Conservation (phyloP, 2,888 invertebrate species). For the Drosophila diplacantha region DNA sequence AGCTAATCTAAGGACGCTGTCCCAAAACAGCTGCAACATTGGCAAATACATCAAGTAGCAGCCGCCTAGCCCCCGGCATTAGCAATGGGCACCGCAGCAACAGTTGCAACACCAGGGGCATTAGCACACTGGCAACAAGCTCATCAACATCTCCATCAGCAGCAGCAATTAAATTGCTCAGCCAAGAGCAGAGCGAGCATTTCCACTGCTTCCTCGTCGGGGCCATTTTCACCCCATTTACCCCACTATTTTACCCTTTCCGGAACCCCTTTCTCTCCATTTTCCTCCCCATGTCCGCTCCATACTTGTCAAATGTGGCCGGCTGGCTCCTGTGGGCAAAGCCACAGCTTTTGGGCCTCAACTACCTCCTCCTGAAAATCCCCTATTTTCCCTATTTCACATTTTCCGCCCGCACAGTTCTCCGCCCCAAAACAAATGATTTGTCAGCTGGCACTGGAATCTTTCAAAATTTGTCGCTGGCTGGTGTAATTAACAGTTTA, state of each 20-base stretch:
- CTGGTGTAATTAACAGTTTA: constrained; percentile 63
- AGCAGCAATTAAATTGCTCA: constrained; percentile 28
- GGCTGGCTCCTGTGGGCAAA: constrained; percentile 10
- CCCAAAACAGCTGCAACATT: constrained; percentile 2
- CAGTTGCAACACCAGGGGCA: constrained; percentile 24
- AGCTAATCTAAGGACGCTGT: constrained; percentile 5
- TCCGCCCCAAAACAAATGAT: constrained; percentile 39
- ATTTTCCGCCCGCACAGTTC: background rate
- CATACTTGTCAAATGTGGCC: constrained; percentile 22
- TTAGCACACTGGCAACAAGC: constrained; percentile 35
- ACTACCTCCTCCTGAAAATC: background rate
- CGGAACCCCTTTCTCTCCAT: background rate
- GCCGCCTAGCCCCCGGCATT: constrained; percentile 13
- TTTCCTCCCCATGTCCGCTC: constrained; percentile 10
- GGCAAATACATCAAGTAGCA: constrained; percentile 1
- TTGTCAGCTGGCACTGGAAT: constrained; percentile 45
- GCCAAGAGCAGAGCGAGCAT: constrained; percentile 11
- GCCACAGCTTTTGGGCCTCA: constrained; percentile 17
- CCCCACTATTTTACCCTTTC: constrained; percentile 2
- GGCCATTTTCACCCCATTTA: constrained; percentile 13
- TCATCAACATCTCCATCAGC: constrained; percentile 28
- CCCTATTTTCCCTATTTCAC: background rate
- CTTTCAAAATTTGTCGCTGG: constrained; percentile 58
- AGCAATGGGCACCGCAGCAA: constrained; percentile 31
- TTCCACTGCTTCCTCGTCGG: constrained; percentile 31